Conservation (phyloP, 2,113 vertebrate genomes). For the Psophia crepitans region DNA sequence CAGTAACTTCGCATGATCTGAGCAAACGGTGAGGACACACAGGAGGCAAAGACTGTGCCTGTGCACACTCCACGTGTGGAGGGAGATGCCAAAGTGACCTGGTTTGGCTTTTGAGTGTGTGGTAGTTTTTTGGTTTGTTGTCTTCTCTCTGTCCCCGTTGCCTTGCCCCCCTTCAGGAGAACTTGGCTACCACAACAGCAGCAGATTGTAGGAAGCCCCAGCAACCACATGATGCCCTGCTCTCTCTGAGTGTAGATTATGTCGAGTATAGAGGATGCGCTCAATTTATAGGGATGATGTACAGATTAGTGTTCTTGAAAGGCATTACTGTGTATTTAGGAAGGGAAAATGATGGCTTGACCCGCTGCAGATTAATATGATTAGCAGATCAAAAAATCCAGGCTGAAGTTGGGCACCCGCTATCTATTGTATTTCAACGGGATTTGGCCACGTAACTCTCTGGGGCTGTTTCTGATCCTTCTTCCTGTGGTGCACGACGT, state of each 20-base stretch:
- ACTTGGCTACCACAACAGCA: neutral
- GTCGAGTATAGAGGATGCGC: neutral
- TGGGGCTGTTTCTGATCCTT: neutral
- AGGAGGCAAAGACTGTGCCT: neutral
- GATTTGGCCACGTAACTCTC: neutral
- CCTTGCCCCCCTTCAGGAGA: neutral
- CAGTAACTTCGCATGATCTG: neutral
- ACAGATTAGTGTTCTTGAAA: neutral
- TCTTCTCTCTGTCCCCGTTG: fast-evolving
- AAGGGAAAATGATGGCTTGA: neutral
- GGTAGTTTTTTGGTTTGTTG: neutral
- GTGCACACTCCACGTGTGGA: fast-evolving
- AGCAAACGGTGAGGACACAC: fast-evolving
- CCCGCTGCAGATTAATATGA: neutral
- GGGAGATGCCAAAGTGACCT: neutral
- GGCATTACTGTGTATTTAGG: neutral
- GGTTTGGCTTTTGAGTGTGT: neutral
- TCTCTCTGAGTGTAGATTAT: neutral
- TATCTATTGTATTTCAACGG: fast-evolving
- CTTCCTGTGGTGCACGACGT: neutral
- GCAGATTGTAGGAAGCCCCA: neutral
- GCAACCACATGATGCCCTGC: neutral
- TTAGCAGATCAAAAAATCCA: neutral
- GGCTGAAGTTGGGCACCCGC: neutral
- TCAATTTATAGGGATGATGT: neutral